phyloP scores from a whole-genome alignment of 2,113 vertebrate genomes.

The Erythrocercus mccallii region DNA sequence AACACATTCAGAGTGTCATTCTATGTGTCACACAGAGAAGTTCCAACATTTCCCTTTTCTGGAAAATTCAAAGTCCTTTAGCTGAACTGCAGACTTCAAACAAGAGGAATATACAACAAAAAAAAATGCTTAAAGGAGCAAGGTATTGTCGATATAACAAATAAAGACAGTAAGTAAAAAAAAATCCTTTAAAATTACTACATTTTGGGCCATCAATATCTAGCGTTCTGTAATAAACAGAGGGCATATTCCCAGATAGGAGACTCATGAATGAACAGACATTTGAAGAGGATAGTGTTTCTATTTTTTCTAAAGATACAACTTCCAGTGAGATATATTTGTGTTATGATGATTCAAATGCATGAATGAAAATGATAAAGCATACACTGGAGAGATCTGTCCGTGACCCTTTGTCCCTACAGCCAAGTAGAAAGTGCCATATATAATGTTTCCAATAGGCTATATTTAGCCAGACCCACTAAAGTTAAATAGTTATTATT shows the following conservation, averaged over 20 bases:
- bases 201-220: not conserved
- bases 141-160: not conserved
- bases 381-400: not conserved
- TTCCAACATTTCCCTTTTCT: not conserved
- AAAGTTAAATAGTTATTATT: not conserved
- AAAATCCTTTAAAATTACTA: not conserved
- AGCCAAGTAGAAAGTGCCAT: not conserved
- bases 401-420: not conserved
- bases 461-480: not conserved
- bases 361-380: not conserved
- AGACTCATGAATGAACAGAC: not conserved
- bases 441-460: not conserved
- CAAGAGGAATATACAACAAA: not conserved
- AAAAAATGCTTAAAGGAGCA: not conserved
- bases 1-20: not conserved
- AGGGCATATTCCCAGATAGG: not conserved
- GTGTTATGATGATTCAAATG: not conserved
- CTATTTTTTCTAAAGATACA: not conserved
- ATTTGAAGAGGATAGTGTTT: not conserved
- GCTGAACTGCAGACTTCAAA: not conserved
- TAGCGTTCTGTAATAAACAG: not conserved
- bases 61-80: not conserved
- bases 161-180: not conserved
- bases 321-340: not conserved
- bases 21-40: not conserved